phyloP scores from a whole-genome alignment of 2,797 vertebrate genomes.

The Eulemur albifrons region DNA sequence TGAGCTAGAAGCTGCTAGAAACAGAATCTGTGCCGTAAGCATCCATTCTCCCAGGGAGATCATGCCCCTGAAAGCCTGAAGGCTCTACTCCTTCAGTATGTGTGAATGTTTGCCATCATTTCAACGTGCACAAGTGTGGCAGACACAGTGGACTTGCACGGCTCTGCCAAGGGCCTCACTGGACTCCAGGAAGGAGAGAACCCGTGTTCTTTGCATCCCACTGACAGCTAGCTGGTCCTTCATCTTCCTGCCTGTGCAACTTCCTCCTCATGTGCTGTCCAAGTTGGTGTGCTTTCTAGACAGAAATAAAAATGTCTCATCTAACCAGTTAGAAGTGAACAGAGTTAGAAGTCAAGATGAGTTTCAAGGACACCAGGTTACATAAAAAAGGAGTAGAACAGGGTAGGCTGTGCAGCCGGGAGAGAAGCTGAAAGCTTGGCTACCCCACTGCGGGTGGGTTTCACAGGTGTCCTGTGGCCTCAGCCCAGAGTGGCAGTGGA shows the following conservation, averaged over 20 bases:
- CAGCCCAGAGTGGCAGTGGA: rapidly evolving
- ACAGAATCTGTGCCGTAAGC: background rate
- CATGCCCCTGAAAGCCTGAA: rapidly evolving
- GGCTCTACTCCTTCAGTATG: rapidly evolving
- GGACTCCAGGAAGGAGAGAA: rapidly evolving
- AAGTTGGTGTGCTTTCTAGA: background rate
- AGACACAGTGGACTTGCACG: rapidly evolving
- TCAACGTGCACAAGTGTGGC: rapidly evolving
- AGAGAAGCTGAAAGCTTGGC: background rate
- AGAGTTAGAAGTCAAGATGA: background rate
- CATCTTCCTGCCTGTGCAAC: too few relatives aligned
- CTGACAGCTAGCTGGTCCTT: rapidly evolving
- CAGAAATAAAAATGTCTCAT: background rate
- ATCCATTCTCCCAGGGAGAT: background rate
- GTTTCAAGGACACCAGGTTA: background rate
- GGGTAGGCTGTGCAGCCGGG: background rate
- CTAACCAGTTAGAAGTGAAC: too few relatives aligned
- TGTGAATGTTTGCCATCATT: too few relatives aligned
- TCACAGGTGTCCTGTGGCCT: background rate
- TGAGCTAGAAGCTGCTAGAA: background rate
- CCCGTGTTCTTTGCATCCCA: rapidly evolving
- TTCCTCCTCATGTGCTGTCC: background rate
- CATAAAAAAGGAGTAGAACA: background rate
- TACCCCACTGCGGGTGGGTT: background rate
- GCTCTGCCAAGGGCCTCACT: background rate